Evolutionary conservation across 30 jellyfish, hydroid and myxozoan species (phyloP), one percentile per base, ranked within the genome.

Genomic region (Aurelia aurita complex sp. Pacific): DNA sequence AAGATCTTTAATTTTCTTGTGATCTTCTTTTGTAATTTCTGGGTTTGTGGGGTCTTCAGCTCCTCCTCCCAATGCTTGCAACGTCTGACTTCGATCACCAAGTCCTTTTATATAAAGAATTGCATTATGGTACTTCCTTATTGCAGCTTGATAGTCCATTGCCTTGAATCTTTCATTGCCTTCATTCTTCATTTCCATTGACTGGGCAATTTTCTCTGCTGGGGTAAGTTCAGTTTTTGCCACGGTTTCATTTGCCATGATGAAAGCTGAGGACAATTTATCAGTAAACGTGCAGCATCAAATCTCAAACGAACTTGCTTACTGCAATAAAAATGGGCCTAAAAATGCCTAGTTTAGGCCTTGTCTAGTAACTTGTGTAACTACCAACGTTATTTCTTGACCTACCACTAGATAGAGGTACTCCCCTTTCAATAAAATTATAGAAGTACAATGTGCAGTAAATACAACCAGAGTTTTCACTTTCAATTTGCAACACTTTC

Each of bases 71-170:
- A 81, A 16, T 34, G 76, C 73, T 46, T 73, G 69, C 46, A 72
- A 18, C 5, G 72, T 77, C 2, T 35, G 69, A 1, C 15, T 32
- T 4, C 83, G 92, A 35, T 72, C 74, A 32, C 50, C 85, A 2
- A 91, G 70, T 51, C 92, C 98, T 76, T 91, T 91, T 18, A 91
- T 80, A 65, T 79, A 83, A 50, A 91, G 82, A 4, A 91, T 79
- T 18, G 96, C 92, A 50, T 52, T 59, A 80, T 91, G 98, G 72
- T 91, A 91, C 38, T 82, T 80, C 67, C 71, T 91, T 1, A 91
- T 91, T 5, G 98, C 98, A 23, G 51, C 55, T 64, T 75, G 85
- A 36, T 59, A 62, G 62, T 86, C 82, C 66, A 84, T 64, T 23
- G 70, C 83, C 55, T 85, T 91, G 82, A 73, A 91, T 50, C 17